A percentile compares a stretch with the other conserved stretches of the same genome.
phyloP scores from a whole-genome alignment of 1,140 invertebrate species.

The Cyclina sinensis region DNA sequence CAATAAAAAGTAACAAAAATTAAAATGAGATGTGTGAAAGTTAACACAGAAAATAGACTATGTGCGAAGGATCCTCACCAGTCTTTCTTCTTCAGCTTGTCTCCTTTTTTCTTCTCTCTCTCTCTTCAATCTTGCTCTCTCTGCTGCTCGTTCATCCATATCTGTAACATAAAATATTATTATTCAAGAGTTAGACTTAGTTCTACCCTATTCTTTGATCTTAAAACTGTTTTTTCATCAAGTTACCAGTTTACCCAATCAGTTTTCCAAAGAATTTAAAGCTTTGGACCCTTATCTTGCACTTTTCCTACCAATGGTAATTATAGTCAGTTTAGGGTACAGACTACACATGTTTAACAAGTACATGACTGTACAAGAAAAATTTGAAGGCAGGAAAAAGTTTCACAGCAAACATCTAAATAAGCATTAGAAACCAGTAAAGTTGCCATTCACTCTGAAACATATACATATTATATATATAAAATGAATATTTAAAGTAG shows the following conservation, averaged over 20 bases:
- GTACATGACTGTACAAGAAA: no score
- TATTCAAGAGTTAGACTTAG: neutral
- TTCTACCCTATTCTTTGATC: no score
- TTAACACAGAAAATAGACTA: neutral
- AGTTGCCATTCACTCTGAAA: no score
- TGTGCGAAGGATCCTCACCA: conserved; percentile 75
- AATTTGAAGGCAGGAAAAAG: no score
- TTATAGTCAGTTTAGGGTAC: no score
- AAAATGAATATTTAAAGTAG: no score
- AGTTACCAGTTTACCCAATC: neutral
- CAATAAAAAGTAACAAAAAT: neutral
- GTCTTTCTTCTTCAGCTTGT: conserved; percentile 82
- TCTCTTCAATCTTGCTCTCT: conserved; percentile 81
- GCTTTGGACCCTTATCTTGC: neutral
- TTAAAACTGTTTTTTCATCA: no score
- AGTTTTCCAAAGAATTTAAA: neutral
- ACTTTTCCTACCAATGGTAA: no score
- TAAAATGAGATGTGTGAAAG: neutral
- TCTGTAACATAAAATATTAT: conserved; percentile 72
- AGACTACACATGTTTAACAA: no score
- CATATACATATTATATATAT: no score
- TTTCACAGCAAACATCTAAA: no score
- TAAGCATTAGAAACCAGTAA: no score
- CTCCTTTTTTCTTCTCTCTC: conserved; percentile 84
- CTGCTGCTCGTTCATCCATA: conserved; percentile 84